A percentile compares a stretch with the other conserved stretches of the same genome.
phyloP scores from a whole-genome alignment of 2,797 vertebrate genomes.

The Pseudocheirus occidentalis region DNA sequence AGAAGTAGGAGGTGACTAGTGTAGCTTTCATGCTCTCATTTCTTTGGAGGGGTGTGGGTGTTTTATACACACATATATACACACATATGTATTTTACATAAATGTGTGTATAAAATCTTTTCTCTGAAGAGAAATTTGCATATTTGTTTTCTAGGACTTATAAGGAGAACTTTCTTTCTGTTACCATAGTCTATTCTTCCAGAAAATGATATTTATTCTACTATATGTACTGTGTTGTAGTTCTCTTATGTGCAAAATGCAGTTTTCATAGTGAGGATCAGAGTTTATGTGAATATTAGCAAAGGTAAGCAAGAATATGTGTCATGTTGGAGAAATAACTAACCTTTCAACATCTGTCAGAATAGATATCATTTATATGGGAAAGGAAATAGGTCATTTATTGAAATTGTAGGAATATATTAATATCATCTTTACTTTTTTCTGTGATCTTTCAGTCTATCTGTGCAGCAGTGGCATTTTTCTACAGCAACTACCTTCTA shows the following conservation, averaged over 20 bases:
- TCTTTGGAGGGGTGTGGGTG: neutral
- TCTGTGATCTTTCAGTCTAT: slow-evolving; percentile 89
- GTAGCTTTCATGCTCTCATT: neutral
- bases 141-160: neutral
- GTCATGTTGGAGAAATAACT: neutral
- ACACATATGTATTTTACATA: neutral
- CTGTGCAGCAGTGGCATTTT: slow-evolving; percentile 94
- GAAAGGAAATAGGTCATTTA: neutral
- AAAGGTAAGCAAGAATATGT: accelerated
- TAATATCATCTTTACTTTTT: neutral
- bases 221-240: neutral
- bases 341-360: neutral
- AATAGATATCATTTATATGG: neutral
- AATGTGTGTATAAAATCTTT: neutral
- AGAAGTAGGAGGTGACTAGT: neutral
- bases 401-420: neutral
- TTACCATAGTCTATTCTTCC: no score
- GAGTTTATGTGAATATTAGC: neutral
- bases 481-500: slow-evolving; percentile 97
- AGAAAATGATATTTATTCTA: neutral
- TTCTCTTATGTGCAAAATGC: neutral
- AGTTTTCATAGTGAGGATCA: neutral
- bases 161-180: neutral
- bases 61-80: neutral
- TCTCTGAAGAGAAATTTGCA: neutral